Percentiles rank a stretch among this genome's conserved stretches.
Conservation (phyloP, 2,888 invertebrate genomes). For the Bellardia pandia region DNA sequence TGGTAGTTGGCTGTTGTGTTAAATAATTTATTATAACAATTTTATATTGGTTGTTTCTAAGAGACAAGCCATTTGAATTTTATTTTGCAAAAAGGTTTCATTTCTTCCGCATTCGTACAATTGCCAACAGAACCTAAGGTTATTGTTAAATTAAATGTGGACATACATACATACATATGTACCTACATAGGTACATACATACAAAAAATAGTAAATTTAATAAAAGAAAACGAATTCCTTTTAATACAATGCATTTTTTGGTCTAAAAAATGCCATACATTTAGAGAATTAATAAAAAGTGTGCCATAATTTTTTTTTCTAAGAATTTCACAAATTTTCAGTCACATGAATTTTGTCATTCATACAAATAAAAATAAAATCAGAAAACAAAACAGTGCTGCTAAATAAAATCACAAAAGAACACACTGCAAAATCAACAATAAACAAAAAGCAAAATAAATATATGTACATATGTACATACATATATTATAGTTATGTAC, state of each 20-base stretch:
- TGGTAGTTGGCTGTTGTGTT: constrained; percentile 4
- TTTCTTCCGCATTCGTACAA: constrained; percentile 63
- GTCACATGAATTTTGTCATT: constrained; percentile 69
- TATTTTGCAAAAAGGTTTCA: not conserved
- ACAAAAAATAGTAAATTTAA: not conserved
- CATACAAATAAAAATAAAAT: constrained; percentile 28
- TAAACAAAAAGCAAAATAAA: not conserved
- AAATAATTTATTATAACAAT: constrained; percentile 39
- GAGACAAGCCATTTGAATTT: not conserved
- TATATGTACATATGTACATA: not conserved
- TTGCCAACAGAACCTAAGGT: constrained; percentile 64
- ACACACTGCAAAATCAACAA: constrained; percentile 10
- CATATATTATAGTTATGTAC: too few relatives aligned
- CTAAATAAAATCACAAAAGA: constrained; percentile 16
- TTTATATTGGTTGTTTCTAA: constrained; percentile 1
- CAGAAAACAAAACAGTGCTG: constrained; percentile 34
- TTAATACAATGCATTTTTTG: constrained; percentile 6
- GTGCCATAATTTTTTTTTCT: constrained; percentile 33
- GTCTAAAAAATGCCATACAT: constrained; percentile 7
- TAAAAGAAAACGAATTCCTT: not conserved
- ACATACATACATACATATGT: not conserved
- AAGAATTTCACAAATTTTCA: constrained; percentile 48
- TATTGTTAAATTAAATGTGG: constrained; percentile 9
- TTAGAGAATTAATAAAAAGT: constrained; percentile 48
- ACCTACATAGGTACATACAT: too few relatives aligned